A percentile compares a stretch with the other conserved stretches of the same genome.
These are phyloP conservation scores for Caenorhabditis inopinata DNA, from an alignment of 1,140 invertebrate species.

Conservation along the genomic window DNA sequence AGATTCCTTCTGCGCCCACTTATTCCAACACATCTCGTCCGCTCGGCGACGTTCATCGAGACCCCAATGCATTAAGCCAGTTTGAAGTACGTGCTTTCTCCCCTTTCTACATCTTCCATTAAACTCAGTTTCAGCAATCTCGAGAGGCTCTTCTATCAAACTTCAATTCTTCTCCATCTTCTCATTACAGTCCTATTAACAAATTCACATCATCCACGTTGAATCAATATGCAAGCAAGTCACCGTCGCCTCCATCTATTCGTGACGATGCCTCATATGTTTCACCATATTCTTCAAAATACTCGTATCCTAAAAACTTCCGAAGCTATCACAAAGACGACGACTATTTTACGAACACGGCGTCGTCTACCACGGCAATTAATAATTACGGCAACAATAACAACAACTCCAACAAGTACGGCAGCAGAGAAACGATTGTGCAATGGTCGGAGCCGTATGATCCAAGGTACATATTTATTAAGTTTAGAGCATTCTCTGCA, in stretches of 20 bases:
- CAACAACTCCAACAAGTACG: constrained; percentile 16
- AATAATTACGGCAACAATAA: not conserved
- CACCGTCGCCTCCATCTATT: not conserved
- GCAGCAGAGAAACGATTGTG: not conserved
- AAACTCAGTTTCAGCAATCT: not conserved
- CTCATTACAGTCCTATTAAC: constrained; percentile 2
- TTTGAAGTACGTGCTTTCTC: constrained; percentile 2
- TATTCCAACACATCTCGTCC: constrained; percentile 44
- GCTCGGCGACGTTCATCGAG: constrained; percentile 49
- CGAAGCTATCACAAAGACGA: constrained; percentile 30
- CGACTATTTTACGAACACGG: not conserved
- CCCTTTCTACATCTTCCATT: not conserved
- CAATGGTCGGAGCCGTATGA: constrained; percentile 16
- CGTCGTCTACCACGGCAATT: not conserved
- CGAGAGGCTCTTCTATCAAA: constrained; percentile 19
- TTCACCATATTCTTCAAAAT: constrained; percentile 31
- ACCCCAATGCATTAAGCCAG: constrained; percentile 41
- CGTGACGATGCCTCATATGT: not conserved
- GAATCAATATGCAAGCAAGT: constrained; percentile 20
- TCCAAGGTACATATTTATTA: not conserved
- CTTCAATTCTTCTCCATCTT: not conserved
- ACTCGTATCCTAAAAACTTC: constrained; percentile 28
- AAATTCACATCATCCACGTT: constrained; percentile 19
- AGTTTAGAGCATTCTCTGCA: too few relatives aligned
- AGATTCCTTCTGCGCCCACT: constrained; percentile 50